Conservation (phyloP, 2,113 vertebrate genomes). For the Centrocercus urophasianus region DNA sequence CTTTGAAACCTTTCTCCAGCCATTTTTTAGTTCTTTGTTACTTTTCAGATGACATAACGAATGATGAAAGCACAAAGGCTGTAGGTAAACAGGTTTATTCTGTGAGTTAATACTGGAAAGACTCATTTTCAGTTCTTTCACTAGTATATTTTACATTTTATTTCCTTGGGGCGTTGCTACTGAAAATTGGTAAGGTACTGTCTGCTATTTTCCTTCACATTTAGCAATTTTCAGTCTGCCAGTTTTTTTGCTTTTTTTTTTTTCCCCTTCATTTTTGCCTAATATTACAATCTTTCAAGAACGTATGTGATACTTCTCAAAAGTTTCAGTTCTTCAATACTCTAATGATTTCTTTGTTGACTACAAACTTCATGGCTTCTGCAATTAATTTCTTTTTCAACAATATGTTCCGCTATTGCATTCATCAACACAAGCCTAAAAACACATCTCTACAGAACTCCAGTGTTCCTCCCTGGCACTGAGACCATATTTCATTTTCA, state of each 20-base stretch:
- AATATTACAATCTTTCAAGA: background rate
- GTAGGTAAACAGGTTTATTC: background rate
- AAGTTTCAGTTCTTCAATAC: background rate
- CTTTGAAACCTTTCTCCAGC: background rate
- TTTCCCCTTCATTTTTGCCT: no score
- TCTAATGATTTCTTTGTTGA: background rate
- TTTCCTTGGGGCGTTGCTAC: background rate
- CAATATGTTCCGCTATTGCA: background rate
- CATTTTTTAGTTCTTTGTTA: background rate
- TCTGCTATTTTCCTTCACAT: background rate
- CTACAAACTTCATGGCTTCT: background rate
- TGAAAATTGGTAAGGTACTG: background rate
- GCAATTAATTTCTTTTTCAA: background rate
- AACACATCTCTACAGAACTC: accelerated
- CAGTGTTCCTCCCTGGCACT: background rate
- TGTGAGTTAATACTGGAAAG: background rate
- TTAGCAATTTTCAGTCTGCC: background rate
- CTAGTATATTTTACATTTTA: background rate
- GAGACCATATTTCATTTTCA: background rate
- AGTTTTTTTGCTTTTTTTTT: background rate
- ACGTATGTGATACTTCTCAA: background rate
- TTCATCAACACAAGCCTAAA: background rate
- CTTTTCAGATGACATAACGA: background rate
- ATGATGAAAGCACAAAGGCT: background rate
- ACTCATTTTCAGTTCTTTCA: background rate